Evolutionary conservation across 2,113 vertebrate genomes (phyloP), one percentile per base, ranked within the genome.

Genomic region (Nesoenas mayeri): DNA sequence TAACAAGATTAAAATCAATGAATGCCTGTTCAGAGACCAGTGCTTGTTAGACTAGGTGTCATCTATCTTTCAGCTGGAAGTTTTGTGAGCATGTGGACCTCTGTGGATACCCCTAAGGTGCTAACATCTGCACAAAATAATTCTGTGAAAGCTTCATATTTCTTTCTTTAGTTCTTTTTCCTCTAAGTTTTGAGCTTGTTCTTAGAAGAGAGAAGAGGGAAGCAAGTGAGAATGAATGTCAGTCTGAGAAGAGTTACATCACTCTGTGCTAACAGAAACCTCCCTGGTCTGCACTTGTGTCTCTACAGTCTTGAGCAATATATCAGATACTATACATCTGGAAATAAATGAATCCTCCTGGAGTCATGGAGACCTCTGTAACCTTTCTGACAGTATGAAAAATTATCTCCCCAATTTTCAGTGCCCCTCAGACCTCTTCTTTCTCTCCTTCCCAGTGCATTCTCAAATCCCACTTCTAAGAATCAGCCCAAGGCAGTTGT

Each of bases 1-100:
- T 94, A 95, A 93, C 56, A 85, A 88, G 90, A 94, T 64, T 90
- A 83, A 96, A 96, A 94, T 90, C 88, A 91, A 94, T 91, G 85
- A 84, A 84, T 81, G 65, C 14, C 61, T 94, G 73, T 78, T 95
- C 81, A 86, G 85, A 94, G 88, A 93, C 53, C 53, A 72, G 36
- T 50, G 44, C 31, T 93, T 91, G 75, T 89, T 92, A 92, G 72
- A 54, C 29, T 50, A 48, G 57, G 53, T 93, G 85, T 75, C 69
- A 65, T 84, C 83, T 86, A 9, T 89, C 88, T 96, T 96, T 94
- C 67, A 90, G 14, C 32, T 91, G 32, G 16, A 96, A 31, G 51
- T 79, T 88, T 88, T 79, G 47, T 17, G 24, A 70, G 17, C 67
- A 32, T 80, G 44, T 80, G 90, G 74, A 71, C 44, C 48, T 88